phyloP scores from a whole-genome alignment of 1,140 invertebrate genomes.

The Drosophila ogumai region DNA sequence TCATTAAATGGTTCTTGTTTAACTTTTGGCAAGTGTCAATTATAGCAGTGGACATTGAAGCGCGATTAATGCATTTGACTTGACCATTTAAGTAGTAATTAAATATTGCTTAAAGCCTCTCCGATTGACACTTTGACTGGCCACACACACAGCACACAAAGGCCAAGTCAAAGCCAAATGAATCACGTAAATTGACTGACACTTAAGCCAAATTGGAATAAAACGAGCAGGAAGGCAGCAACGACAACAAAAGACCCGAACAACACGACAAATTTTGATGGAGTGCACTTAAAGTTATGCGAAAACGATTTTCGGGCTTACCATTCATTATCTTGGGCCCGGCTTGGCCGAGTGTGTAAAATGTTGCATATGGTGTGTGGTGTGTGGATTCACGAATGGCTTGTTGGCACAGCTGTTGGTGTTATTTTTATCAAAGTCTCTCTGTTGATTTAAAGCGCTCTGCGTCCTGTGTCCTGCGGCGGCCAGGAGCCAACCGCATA shows the following conservation, averaged over 20 bases:
- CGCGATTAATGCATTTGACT: slow-evolving; percentile 18
- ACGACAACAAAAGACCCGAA: slow-evolving; percentile 30
- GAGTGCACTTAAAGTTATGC: slow-evolving; percentile 60
- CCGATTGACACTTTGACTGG: slow-evolving; percentile 45
- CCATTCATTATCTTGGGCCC: slow-evolving; percentile 33
- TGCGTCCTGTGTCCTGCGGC: slow-evolving; percentile 41
- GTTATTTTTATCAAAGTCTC: slow-evolving; percentile 61
- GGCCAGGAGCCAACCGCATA: slow-evolving; percentile 51
- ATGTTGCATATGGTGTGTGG: slow-evolving; percentile 28
- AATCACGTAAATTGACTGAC: slow-evolving; percentile 57
- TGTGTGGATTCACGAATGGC: slow-evolving; percentile 12
- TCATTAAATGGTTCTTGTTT: slow-evolving; percentile 1
- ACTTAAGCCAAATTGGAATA: slow-evolving; percentile 58
- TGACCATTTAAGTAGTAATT: slow-evolving; percentile 51
- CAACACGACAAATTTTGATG: slow-evolving; percentile 54
- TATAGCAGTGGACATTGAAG: slow-evolving; percentile 28
- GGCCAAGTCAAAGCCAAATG: slow-evolving; percentile 33
- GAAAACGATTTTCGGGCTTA: slow-evolving; percentile 49
- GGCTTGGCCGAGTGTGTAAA: slow-evolving; percentile 3
- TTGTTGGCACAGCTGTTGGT: slow-evolving; percentile 63
- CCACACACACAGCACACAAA: slow-evolving; percentile 22
- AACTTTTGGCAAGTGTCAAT: slow-evolving; percentile 29
- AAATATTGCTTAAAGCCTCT: slow-evolving; percentile 49
- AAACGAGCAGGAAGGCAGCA: slow-evolving; percentile 30
- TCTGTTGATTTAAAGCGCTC: slow-evolving; percentile 68